These are phyloP conservation scores for Hippocampus kuda DNA, from an alignment of 2,797 vertebrate genomes.

Conservation along the genomic window DNA sequence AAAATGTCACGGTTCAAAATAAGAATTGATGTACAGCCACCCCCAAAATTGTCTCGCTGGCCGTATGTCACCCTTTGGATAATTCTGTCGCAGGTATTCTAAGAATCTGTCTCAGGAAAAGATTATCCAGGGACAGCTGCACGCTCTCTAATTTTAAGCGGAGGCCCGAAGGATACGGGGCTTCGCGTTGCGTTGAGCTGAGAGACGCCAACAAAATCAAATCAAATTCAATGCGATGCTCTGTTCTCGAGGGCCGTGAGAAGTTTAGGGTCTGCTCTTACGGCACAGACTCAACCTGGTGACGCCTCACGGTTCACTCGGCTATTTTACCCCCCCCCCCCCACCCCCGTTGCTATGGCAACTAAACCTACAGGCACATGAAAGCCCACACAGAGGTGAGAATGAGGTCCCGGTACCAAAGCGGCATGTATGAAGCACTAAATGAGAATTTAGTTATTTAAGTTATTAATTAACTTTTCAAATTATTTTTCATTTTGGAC, in stretches of 20 bases:
- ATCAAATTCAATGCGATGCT: slow-evolving; percentile 8
- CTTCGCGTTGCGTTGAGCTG: slow-evolving; percentile 33
- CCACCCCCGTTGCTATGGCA: slow-evolving; percentile 39
- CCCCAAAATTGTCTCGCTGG: slow-evolving; percentile 42
- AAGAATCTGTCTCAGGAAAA: slow-evolving; percentile 64
- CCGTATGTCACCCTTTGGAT: slow-evolving; percentile 42
- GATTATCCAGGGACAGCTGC: slow-evolving; percentile 67
- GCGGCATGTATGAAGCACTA: neutral
- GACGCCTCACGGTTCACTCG: slow-evolving; percentile 28
- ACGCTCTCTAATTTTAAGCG: slow-evolving; percentile 65
- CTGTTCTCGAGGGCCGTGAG: slow-evolving; percentile 14
- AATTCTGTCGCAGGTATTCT: slow-evolving; percentile 66
- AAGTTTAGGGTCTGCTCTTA: slow-evolving; percentile 36
- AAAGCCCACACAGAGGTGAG: neutral
- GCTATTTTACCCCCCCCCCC: slow-evolving; percentile 19
- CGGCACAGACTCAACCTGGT: slow-evolving; percentile 14
- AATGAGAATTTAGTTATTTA: neutral
- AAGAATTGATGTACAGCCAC: slow-evolving; percentile 35
- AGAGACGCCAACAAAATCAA: neutral
- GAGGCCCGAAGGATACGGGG: slow-evolving; percentile 28
- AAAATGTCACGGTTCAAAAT: slow-evolving; percentile 48
- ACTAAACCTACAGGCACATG: slow-evolving; percentile 40
- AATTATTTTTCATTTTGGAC: neutral
- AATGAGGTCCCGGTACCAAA: neutral
- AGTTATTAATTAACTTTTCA: too few species aligned